phyloP scores from a whole-genome alignment of 2,888 invertebrate genomes.

The Hypomecis punctinalis region DNA sequence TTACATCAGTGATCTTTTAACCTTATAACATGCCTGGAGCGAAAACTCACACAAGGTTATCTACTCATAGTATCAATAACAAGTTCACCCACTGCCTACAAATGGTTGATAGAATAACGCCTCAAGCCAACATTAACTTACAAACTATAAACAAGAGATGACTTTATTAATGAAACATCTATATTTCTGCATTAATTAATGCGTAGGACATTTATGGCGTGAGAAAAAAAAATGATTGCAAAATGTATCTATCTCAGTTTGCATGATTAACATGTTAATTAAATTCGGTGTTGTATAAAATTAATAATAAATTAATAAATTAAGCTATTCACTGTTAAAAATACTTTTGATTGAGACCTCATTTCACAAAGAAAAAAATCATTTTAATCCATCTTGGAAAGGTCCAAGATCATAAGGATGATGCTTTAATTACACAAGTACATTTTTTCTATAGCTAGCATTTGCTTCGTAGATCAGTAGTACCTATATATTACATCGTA shows the following conservation, averaged over 20 bases:
- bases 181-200: conserved; percentile 8
- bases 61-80: conserved; percentile 11
- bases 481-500: no score
- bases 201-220: conserved; percentile 9
- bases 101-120: conserved; percentile 8
- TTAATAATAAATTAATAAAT: no score
- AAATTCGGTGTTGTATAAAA: neutral
- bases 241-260: neutral
- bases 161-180: conserved; percentile 38
- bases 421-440: no score
- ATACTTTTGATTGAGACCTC: no score
- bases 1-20: neutral
- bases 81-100: conserved; percentile 15
- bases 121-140: conserved; percentile 16
- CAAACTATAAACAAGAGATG: conserved; percentile 15
- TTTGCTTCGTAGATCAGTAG: no score
- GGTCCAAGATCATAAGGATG: no score
- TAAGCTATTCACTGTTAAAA: no score
- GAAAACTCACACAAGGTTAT: conserved; percentile 16
- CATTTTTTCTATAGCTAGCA: no score
- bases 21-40: neutral
- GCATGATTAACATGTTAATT: neutral
- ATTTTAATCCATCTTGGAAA: no score
- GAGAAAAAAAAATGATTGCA: conserved; percentile 5
- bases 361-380: no score